Evolutionary conservation across 2,888 invertebrate genomes (phyloP).

Genomic region (Zelleria hepariella): DNA sequence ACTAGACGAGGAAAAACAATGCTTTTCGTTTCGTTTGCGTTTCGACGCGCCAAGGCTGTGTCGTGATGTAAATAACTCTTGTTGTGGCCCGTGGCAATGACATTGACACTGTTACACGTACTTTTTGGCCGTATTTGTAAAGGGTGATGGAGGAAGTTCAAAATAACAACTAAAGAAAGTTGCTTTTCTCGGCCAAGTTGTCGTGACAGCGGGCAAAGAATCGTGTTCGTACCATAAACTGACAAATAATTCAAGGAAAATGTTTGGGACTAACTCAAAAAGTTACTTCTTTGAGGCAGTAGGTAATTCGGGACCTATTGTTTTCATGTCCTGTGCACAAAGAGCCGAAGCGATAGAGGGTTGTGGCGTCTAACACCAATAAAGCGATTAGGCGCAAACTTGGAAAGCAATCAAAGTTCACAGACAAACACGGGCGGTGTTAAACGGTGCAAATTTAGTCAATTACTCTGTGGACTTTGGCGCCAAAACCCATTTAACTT

Average conservation of each 20-base stretch:
- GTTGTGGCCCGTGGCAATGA: conserved; percentile 30
- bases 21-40: not conserved
- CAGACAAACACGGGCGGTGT: not conserved
- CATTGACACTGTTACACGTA: conserved; percentile 30
- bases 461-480: not conserved
- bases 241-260: no score
- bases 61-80: conserved; percentile 13
- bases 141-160: no score
- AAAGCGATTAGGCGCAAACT: not conserved
- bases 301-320: no score
- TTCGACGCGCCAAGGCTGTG: conserved; percentile 6
- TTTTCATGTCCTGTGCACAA: not conserved
- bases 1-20: conserved; percentile 44
- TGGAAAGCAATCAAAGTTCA: not conserved
- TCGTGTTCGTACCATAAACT: no score
- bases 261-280: no score
- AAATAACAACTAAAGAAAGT: no score
- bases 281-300: no score
- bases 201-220: no score
- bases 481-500: not conserved
- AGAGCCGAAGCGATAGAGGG: not conserved
- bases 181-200: not conserved
- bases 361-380: not conserved
- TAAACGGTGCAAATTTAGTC: not conserved
- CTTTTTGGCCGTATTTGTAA: not conserved